Evolutionary conservation across 2,888 invertebrate genomes (phyloP), one percentile per base, ranked within the genome.

Genomic region (Melieria crassipennis): DNA sequence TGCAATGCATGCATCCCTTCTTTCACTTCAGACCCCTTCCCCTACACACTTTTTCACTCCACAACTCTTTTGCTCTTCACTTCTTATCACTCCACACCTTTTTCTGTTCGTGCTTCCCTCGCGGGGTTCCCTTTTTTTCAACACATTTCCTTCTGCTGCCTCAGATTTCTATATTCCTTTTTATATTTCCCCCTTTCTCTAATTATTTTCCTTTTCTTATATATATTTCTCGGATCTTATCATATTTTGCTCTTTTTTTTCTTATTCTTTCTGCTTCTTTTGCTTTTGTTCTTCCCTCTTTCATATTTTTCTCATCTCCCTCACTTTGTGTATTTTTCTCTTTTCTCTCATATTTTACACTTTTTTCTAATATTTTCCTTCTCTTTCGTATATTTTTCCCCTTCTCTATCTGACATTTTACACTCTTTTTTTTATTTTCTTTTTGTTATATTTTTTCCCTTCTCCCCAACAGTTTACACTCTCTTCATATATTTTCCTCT

Each of bases 201-300:
- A 57, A n/a, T 57, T 57, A 11, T 57, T n/a, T 13, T 11, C 4
- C 13, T 57, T 13, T 57, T 10, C 11, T 10, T 50, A 0, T 2
- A 42, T 30, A 60, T 30, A 0, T 60, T 60, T 60, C n/a, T 60
- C n/a, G 50, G 5, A n/a, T 63, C 16, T 48, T 63, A 63, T 63
- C 1, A 47, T 5, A n/a, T 46, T 50, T 11, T 16, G 16, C 9
- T 47, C 47, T 63, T 13, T 47, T 10, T n/a, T 16, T 13, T 57
- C 13, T 57, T 10, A 10, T 10, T 50, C 3, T 50, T 50, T 50
- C 9, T 50, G 2, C 2, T 50, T 50, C 11, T 50, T 47, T 61
- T 11, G 3, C 9, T 43, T 60, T 61, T 11, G 7, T 43, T 61
- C 43, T 61, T 2, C 11, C 9, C 11, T 10, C 11, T 50, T 50